These are phyloP conservation scores for Pogonognathellus flavescens DNA, from an alignment of 1,140 invertebrate genomes.

Conservation along the genomic window DNA sequence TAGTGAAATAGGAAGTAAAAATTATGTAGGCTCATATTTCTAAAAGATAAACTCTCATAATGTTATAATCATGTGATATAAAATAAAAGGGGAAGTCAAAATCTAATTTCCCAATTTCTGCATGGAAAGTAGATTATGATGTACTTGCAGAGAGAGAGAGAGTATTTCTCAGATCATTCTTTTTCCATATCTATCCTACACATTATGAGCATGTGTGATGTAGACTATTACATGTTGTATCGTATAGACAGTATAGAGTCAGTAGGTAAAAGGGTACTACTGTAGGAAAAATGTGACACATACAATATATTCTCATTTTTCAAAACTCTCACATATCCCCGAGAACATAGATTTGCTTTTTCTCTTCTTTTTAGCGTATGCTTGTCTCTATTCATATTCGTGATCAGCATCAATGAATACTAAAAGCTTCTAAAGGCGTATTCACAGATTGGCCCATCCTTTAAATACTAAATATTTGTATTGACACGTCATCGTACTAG, in stretches of 20 bases:
- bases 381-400: neutral
- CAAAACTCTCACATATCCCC: neutral
- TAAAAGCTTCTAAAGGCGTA: neutral
- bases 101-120: slow-evolving; percentile 57
- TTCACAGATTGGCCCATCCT: neutral
- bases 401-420: neutral
- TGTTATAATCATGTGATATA: slow-evolving; percentile 11
- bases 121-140: neutral
- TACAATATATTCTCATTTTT: no score
- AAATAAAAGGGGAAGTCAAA: slow-evolving; percentile 49
- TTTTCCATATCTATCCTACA: no score
- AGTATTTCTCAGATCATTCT: no score
- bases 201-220: no score
- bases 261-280: no score
- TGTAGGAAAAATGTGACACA: no score
- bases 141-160: no score
- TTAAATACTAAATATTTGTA: no score
- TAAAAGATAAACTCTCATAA: slow-evolving; percentile 24
- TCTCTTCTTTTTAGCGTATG: neutral
- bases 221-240: no score
- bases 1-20: neutral
- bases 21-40: neutral
- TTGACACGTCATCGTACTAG: no score
- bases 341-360: neutral
- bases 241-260: no score